Conservation (phyloP, 2,888 invertebrate genomes). For the Philereme transversata region DNA sequence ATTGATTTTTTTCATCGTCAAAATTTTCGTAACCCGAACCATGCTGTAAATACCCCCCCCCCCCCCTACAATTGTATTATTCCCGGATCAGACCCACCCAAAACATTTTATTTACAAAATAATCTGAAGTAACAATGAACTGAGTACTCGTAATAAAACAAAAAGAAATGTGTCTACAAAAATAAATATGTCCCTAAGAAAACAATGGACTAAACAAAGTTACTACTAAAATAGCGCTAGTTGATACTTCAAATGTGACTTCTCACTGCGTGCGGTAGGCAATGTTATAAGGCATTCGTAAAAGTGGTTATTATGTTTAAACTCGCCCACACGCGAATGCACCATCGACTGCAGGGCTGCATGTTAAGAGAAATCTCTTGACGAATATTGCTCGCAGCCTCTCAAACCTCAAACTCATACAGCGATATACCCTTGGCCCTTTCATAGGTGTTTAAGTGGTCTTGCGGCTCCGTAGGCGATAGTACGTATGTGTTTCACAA, state of each 20-base stretch:
- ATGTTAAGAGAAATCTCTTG: neutral
- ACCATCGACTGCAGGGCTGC: neutral
- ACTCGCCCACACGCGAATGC: constrained; percentile 70
- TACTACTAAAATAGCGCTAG: constrained; percentile 72
- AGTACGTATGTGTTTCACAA: constrained; percentile 56
- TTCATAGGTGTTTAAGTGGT: neutral
- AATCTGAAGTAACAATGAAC: constrained; percentile 38
- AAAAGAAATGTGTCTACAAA: constrained; percentile 53
- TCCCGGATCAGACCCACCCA: constrained; percentile 5
- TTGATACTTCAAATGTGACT: constrained; percentile 72
- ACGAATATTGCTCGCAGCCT: neutral
- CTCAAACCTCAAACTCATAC: no score
- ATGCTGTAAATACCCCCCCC: neutral
- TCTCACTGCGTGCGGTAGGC: constrained; percentile 75
- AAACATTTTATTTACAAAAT: constrained; percentile 32
- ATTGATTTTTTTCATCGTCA: no score
- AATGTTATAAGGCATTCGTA: constrained; percentile 62
- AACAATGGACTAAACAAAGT: constrained; percentile 69
- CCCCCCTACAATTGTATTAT: neutral
- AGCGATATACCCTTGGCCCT: no score
- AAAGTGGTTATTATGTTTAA: constrained; percentile 70
- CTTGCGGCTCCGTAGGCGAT: neutral
- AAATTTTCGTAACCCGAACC: no score
- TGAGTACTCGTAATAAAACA: constrained; percentile 46
- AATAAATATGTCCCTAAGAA: constrained; percentile 74